Conservation (phyloP, 2,113 vertebrate genomes). For the Aix galericulata region DNA sequence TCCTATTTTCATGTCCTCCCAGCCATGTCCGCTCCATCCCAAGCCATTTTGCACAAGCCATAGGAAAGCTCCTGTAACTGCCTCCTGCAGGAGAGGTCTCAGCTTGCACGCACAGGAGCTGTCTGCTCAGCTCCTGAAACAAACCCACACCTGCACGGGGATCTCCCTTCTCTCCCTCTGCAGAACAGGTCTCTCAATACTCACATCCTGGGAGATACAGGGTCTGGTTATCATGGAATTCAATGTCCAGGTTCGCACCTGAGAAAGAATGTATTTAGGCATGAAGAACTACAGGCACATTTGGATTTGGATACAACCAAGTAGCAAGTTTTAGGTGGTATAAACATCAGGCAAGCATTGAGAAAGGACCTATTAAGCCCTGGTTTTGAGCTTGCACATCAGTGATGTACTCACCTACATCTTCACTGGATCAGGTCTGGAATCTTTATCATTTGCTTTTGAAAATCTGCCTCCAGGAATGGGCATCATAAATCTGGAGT, state of each 20-base stretch:
- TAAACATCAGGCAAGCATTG: fast-evolving
- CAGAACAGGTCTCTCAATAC: not conserved
- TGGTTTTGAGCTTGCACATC: not conserved
- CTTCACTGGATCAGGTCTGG: not conserved
- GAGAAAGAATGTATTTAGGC: too few relatives aligned
- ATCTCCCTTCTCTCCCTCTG: not conserved
- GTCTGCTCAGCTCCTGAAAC: not conserved
- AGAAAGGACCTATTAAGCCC: not conserved
- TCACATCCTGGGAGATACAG: not conserved
- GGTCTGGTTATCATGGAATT: not conserved
- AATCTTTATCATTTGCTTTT: fast-evolving
- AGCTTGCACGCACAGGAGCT: not conserved
- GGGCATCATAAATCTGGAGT: fast-evolving
- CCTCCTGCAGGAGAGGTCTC: too few relatives aligned
- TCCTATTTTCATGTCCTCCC: not conserved
- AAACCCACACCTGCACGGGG: fast-evolving
- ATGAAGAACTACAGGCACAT: not conserved
- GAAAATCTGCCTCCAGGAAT: not conserved
- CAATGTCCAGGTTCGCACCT: not conserved
- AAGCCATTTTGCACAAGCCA: not conserved
- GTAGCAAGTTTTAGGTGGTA: not conserved
- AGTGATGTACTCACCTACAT: fast-evolving
- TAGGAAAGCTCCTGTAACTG: fast-evolving
- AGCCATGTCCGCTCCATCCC: not conserved
- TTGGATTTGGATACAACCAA: not conserved